These are phyloP conservation scores for Labroides dimidiatus DNA, from an alignment of 2,797 vertebrate genomes.

Conservation along the genomic window DNA sequence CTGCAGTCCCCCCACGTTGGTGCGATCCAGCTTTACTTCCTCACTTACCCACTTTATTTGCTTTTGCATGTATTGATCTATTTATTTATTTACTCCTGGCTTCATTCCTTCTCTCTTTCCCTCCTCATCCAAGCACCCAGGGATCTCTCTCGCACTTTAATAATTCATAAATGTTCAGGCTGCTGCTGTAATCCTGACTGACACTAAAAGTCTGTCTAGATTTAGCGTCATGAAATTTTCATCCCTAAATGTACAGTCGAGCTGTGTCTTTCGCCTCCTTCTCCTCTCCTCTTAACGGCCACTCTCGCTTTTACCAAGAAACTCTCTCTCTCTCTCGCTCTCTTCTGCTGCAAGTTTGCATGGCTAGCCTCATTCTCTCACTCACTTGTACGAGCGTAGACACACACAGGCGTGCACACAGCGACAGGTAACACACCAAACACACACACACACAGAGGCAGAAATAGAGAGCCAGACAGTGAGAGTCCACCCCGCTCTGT, in stretches of 20 bases:
- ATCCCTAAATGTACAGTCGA: constrained; percentile 77
- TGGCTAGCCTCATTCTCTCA: constrained; percentile 41
- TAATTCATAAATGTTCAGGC: constrained; percentile 84
- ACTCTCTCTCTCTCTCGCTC: constrained; percentile 13
- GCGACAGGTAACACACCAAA: constrained; percentile 31
- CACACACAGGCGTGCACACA: constrained; percentile 27
- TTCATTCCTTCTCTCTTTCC: constrained; percentile 35
- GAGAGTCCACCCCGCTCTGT: constrained; percentile 16
- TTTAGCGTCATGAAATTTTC: constrained; percentile 88
- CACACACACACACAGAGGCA: constrained; percentile 3
- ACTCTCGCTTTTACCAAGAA: constrained; percentile 62
- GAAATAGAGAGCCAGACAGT: constrained; percentile 8
- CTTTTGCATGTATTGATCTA: constrained; percentile 60
- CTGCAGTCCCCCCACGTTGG: neutral
- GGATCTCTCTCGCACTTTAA: constrained; percentile 66
- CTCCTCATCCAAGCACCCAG: constrained; percentile 7
- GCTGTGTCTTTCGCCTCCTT: constrained; percentile 47
- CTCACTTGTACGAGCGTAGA: constrained; percentile 36
- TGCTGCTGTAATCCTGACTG: constrained; percentile 85
- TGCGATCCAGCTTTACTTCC: constrained; percentile 20
- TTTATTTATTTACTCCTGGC: constrained; percentile 72
- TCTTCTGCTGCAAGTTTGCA: constrained; percentile 12
- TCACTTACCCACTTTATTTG: constrained; percentile 18
- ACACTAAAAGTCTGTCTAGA: constrained; percentile 90
- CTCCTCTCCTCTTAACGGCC: constrained; percentile 46